phyloP scores from a whole-genome alignment of 2,113 vertebrate species.

The Dasypus novemcinctus region DNA sequence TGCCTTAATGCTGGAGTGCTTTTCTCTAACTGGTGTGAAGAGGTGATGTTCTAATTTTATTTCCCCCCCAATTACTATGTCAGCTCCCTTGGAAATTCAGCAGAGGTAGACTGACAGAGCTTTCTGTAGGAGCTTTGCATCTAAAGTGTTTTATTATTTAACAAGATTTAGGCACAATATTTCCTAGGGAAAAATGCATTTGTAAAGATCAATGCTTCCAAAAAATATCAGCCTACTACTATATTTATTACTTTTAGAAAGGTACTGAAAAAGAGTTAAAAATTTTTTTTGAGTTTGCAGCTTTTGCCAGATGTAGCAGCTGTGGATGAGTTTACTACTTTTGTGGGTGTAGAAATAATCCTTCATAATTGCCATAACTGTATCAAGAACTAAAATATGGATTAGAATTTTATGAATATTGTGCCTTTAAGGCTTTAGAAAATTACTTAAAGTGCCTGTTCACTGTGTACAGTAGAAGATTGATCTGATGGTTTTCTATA shows the following conservation, averaged over 20 bases:
- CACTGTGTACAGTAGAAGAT: not conserved
- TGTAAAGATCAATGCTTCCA: constrained; percentile 18
- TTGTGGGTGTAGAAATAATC: not conserved
- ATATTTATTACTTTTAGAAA: constrained; percentile 27
- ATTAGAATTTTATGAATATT: not conserved
- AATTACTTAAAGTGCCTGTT: not conserved
- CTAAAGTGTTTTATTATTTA: constrained; percentile 67
- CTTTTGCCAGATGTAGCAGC: not conserved
- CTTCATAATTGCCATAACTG: not conserved
- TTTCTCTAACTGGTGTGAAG: constrained; percentile 72
- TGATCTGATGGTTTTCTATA: not conserved
- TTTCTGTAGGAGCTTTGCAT: constrained; percentile 70
- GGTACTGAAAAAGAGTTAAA: not conserved
- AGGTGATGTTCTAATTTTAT: constrained; percentile 80
- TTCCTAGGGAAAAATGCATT: constrained; percentile 20
- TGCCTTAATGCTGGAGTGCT: constrained; percentile 63
- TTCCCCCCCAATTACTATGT: constrained; percentile 80
- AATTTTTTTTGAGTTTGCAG: not conserved
- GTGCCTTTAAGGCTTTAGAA: not conserved
- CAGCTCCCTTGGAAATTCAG: constrained; percentile 75
- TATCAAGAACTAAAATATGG: not conserved
- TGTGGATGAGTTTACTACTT: not conserved
- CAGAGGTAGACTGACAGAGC: constrained; percentile 62
- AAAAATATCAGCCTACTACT: not conserved
- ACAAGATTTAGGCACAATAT: constrained; percentile 52